Evolutionary conservation across 2,797 vertebrate species (phyloP).

Genomic region (Orestias chungarensis): DNA sequence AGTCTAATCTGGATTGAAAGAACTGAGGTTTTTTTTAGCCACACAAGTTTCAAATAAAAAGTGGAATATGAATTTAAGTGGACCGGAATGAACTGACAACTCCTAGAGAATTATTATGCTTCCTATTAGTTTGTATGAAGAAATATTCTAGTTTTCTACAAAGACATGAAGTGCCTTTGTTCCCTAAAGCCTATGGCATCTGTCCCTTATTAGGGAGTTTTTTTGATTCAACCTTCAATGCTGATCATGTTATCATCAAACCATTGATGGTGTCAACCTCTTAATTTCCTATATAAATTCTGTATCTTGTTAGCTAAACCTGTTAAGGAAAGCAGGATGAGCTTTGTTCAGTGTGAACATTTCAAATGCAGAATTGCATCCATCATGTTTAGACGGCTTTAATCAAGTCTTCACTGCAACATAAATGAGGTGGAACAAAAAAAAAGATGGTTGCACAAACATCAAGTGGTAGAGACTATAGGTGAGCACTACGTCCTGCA

Average conservation of each 20-base stretch:
- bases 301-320: neutral
- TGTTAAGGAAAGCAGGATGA: neutral
- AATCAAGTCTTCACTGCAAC: neutral
- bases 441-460: slow-evolving; percentile 14
- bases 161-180: neutral
- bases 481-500: slow-evolving; percentile 48
- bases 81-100: too few relatives aligned
- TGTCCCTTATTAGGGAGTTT: neutral
- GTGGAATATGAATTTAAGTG: too few relatives aligned
- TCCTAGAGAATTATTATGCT: too few relatives aligned
- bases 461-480: slow-evolving; percentile 13
- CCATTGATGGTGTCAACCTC: neutral
- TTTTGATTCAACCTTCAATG: neutral
- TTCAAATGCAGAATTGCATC: neutral
- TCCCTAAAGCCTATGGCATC: too few relatives aligned
- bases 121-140: too few relatives aligned
- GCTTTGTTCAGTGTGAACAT: neutral
- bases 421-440: slow-evolving; percentile 3
- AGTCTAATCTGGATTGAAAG: too few relatives aligned
- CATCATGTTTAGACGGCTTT: neutral
- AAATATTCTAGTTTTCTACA: too few relatives aligned
- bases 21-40: too few relatives aligned
- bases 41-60: too few relatives aligned
- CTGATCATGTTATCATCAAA: neutral
- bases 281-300: neutral